A percentile compares a stretch with the other conserved stretches of the same genome.
These are phyloP conservation scores for Lypha dubia DNA, from an alignment of 2,888 invertebrate genomes.

Conservation along the genomic window DNA sequence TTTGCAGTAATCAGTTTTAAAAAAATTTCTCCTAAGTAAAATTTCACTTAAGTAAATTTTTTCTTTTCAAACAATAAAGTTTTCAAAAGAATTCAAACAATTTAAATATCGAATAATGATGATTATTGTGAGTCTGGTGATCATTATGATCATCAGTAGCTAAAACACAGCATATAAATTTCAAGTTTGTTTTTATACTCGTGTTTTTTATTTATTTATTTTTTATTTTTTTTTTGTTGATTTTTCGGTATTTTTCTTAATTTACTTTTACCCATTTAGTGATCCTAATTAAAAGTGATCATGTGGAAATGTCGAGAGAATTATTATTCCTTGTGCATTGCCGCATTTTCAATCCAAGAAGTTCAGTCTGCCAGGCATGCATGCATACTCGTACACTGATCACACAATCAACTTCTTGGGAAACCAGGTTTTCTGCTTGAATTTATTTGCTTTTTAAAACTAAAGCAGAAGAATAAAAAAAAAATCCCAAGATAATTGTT, in stretches of 20 bases:
- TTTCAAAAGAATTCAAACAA: background rate
- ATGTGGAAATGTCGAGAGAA: slow-evolving; percentile 72
- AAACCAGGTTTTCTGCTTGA: slow-evolving; percentile 62
- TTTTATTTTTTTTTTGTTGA: too few species aligned
- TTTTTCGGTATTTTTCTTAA: slow-evolving; percentile 38
- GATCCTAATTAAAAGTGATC: slow-evolving; percentile 74
- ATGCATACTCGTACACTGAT: slow-evolving; percentile 7
- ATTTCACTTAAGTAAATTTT: background rate
- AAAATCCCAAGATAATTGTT: slow-evolving; percentile 50
- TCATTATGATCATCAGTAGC: slow-evolving; percentile 28
- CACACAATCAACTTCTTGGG: slow-evolving; percentile 40
- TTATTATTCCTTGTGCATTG: slow-evolving; percentile 58
- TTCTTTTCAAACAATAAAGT: background rate
- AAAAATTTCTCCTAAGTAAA: background rate
- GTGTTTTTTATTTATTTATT: too few species aligned
- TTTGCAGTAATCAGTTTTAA: background rate
- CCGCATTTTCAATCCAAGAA: slow-evolving; percentile 53
- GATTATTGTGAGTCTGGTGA: background rate
- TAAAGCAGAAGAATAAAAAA: background rate
- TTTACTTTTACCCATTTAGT: slow-evolving; percentile 53
- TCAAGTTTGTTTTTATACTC: background rate
- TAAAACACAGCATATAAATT: slow-evolving; percentile 20
- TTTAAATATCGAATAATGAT: background rate
- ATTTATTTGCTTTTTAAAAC: slow-evolving; percentile 30
- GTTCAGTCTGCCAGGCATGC: slow-evolving; percentile 22